Evolutionary conservation across 35 echinoderm and acorn worm genomes (phyloP).

Genomic region (Anneissia japonica): DNA sequence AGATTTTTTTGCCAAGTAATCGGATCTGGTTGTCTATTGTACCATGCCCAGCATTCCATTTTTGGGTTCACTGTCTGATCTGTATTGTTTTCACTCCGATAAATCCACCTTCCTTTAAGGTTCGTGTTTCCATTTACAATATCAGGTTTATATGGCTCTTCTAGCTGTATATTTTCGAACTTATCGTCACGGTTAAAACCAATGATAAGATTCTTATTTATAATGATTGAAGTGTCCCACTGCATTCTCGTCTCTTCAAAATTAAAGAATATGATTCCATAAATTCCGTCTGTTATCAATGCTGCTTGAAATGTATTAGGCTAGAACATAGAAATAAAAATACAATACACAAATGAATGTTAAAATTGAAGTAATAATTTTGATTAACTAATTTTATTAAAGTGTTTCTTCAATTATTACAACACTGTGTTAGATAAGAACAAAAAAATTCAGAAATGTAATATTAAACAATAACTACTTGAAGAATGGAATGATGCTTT

Average conservation of each 20-base stretch:
- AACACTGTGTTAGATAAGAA: too few species aligned
- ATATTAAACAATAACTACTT: too few species aligned
- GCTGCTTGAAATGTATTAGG: conserved; percentile 18
- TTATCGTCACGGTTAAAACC: background rate
- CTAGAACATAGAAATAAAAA: background rate
- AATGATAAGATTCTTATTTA: background rate
- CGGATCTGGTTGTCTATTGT: conserved; percentile 58
- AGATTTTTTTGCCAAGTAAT: conserved; percentile 45
- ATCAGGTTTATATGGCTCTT: background rate
- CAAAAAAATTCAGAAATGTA: too few species aligned
- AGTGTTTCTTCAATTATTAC: too few species aligned
- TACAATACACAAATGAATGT: background rate
- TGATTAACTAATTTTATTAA: too few species aligned
- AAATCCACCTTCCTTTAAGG: conserved; percentile 71
- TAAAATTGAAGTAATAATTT: too few species aligned
- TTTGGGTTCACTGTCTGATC: conserved; percentile 51
- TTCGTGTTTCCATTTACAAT: conserved; percentile 58
- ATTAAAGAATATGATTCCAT: background rate
- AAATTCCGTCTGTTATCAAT: conserved; percentile 1
- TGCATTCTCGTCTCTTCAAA: background rate
- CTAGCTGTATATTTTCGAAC: background rate
- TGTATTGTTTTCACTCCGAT: conserved; percentile 66
- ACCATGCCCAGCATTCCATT: conserved; percentile 67
- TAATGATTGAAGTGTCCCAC: background rate
- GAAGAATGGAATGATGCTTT: too few species aligned